Conservation (phyloP, 2,113 vertebrate genomes). For the Phoenicopterus ruber region DNA sequence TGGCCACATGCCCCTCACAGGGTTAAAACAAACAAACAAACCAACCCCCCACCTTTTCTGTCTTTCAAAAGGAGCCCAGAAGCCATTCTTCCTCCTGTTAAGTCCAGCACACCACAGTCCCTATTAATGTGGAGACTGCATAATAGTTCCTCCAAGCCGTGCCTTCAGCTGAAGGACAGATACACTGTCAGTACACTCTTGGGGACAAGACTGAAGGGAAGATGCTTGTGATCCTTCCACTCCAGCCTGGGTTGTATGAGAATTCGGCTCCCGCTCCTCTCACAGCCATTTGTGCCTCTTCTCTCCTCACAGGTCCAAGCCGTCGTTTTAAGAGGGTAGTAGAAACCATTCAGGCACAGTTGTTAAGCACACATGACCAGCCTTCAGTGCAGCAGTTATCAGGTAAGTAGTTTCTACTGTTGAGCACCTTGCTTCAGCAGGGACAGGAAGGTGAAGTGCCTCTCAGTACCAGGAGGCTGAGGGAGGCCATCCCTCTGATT, state of each 20-base stretch:
- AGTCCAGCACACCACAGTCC: background rate
- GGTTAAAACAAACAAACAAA: background rate
- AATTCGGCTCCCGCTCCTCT: background rate
- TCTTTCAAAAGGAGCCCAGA: background rate
- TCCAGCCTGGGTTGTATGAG: background rate
- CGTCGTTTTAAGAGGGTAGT: slow-evolving; percentile 98
- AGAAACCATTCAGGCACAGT: slow-evolving; percentile 98
- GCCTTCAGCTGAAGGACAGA: background rate
- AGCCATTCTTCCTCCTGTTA: background rate
- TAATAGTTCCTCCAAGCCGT: background rate
- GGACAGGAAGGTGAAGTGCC: slow-evolving; percentile 47
- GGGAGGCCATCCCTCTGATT: slow-evolving; percentile 30
- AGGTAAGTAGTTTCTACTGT: slow-evolving; percentile 82
- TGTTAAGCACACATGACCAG: slow-evolving; percentile 98
- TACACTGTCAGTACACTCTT: background rate
- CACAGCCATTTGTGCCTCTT: background rate
- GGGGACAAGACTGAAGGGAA: background rate
- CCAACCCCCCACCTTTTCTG: background rate
- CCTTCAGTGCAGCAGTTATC: slow-evolving; percentile 94
- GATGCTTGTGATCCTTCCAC: background rate
- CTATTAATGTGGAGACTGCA: background rate
- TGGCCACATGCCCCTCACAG: background rate
- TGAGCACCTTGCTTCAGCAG: slow-evolving; percentile 56
- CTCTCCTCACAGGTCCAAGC: slow-evolving; percentile 84
- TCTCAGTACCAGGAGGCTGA: slow-evolving; percentile 14